Evolutionary conservation across 2,888 invertebrate genomes (phyloP).

Genomic region (Eueremaeus valkanovi): DNA sequence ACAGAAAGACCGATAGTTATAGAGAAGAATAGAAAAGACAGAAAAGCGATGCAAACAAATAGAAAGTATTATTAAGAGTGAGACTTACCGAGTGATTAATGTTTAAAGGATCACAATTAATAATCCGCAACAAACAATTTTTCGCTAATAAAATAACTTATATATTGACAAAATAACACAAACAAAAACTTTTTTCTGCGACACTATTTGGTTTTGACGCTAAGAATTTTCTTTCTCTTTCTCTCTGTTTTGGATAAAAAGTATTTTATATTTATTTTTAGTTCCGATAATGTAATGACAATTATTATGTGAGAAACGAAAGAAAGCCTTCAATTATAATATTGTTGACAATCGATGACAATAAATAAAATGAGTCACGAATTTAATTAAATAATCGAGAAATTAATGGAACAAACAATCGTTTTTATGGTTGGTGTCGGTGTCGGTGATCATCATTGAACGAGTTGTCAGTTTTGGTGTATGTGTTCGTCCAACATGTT

Average conservation of each 20-base stretch:
- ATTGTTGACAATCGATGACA: not conserved
- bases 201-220: not conserved
- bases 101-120: not conserved
- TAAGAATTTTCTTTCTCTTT: not conserved
- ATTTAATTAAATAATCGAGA: not conserved
- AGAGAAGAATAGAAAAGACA: not conserved
- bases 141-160: slow-evolving; percentile 23
- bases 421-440: not conserved
- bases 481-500: not conserved
- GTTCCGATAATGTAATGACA: not conserved
- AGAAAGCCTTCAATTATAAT: not conserved
- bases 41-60: not conserved
- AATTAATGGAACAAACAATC: not conserved
- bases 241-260: not conserved
- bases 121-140: slow-evolving; percentile 15
- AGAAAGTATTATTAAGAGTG: not conserved
- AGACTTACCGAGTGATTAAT: slow-evolving; percentile 11
- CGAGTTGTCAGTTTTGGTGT: not conserved
- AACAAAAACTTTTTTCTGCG: not conserved
- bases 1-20: not conserved
- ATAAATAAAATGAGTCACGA: not conserved
- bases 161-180: slow-evolving; percentile 7
- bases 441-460: not conserved
- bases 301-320: not conserved
- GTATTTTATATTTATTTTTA: not conserved